A percentile compares a stretch with the other conserved stretches of the same genome.
Conservation (phyloP, 2,797 vertebrate genomes). For the Artibeus jamaicensis region DNA sequence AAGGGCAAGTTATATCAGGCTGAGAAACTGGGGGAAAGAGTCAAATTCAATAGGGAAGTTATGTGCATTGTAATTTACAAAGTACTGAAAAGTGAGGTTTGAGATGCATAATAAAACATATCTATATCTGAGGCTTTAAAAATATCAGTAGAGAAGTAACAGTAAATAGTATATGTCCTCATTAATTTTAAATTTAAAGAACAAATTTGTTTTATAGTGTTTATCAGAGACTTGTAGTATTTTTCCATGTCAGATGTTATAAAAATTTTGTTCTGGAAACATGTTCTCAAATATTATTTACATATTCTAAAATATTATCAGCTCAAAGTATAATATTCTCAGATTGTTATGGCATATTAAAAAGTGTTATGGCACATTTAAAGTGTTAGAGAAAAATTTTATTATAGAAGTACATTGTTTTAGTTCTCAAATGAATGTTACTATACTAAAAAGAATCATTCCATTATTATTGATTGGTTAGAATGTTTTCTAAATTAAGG, state of each 20-base stretch:
- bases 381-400: not conserved
- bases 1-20: not conserved
- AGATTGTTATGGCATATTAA: not conserved
- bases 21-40: not conserved
- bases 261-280: not conserved
- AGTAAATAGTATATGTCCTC: not conserved
- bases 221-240: slow-evolving; percentile 6
- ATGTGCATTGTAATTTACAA: slow-evolving; percentile 35
- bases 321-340: not conserved
- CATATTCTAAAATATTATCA: slow-evolving; percentile 28
- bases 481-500: slow-evolving; percentile 38
- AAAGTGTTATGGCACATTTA: not conserved
- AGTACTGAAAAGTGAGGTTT: slow-evolving; percentile 16
- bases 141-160: not conserved
- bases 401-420: not conserved
- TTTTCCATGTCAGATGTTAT: not conserved
- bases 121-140: not conserved
- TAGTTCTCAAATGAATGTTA: slow-evolving; percentile 10
- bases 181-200: slow-evolving; percentile 51
- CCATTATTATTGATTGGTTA: slow-evolving; percentile 13
- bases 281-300: slow-evolving; percentile 14
- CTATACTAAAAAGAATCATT: not conserved
- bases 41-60: not conserved
- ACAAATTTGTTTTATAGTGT: slow-evolving; percentile 23
- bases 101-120: not conserved